A percentile compares a stretch with the other conserved stretches of the same genome.
phyloP scores from a whole-genome alignment of 2,113 vertebrate genomes.

The Condylura cristata region DNA sequence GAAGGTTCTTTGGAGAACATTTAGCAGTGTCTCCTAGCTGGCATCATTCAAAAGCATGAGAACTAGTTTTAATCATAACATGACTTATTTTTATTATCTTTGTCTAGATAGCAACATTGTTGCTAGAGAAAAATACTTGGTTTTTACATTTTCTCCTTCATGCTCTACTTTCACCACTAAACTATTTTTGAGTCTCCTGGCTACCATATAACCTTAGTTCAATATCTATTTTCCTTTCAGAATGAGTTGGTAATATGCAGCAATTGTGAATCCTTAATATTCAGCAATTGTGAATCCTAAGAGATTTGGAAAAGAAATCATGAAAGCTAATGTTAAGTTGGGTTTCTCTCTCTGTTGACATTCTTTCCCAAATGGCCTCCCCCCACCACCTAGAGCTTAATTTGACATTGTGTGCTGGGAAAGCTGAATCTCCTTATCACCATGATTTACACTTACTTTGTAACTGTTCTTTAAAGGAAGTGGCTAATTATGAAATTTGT shows the following conservation, averaged over 20 bases:
- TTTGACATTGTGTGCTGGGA: background rate
- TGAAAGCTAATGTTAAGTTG: background rate
- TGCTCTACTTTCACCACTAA: background rate
- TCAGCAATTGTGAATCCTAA: background rate
- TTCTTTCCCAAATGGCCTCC: background rate
- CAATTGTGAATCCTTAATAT: background rate
- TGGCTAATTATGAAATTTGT: background rate
- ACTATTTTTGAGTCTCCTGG: background rate
- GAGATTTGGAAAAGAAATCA: constrained; percentile 11
- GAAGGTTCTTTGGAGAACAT: background rate
- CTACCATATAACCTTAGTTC: constrained; percentile 19
- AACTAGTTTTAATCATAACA: constrained; percentile 21
- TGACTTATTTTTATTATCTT: background rate
- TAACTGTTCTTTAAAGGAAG: background rate
- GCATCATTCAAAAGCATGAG: background rate
- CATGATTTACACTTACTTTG: background rate
- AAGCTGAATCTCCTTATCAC: background rate
- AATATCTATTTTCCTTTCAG: constrained; percentile 8
- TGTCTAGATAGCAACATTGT: background rate
- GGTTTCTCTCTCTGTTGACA: constrained; percentile 4
- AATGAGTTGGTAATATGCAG: background rate
- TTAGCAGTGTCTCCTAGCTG: background rate
- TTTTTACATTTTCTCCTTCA: background rate
- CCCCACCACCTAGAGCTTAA: background rate
- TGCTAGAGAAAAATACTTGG: constrained; percentile 21